phyloP scores from a whole-genome alignment of 2,113 vertebrate genomes.

The Lagenorhynchus albirostris region DNA sequence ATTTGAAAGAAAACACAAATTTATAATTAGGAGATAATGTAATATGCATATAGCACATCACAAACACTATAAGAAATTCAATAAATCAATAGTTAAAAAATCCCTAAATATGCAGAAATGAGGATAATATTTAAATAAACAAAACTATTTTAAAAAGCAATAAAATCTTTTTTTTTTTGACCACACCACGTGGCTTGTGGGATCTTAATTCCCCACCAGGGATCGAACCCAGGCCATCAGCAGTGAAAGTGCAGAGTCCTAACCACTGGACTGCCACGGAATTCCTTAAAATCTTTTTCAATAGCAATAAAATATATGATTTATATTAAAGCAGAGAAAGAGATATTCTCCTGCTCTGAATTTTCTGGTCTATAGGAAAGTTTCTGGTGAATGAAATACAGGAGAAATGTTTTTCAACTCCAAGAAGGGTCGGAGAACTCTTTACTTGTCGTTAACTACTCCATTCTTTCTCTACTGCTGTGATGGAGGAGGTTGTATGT shows the following conservation, averaged over 20 bases:
- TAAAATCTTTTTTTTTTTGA: neutral
- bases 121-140: neutral
- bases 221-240: neutral
- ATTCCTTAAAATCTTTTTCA: neutral
- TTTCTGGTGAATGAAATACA: neutral
- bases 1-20: neutral
- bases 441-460: neutral
- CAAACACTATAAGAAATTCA: neutral
- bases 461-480: neutral
- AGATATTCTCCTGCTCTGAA: neutral
- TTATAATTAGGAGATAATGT: neutral
- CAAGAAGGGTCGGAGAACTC: neutral
- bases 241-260: neutral
- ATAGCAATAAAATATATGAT: neutral
- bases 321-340: neutral
- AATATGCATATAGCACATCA: neutral
- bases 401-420: neutral
- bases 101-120: neutral
- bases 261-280: neutral
- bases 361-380: neutral
- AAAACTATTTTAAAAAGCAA: neutral
- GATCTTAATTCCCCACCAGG: neutral
- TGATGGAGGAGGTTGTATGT: neutral
- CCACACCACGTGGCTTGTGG: neutral
- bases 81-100: neutral